Percentiles rank a stretch among this genome's conserved stretches.
Conservation (phyloP, 1,140 invertebrate species). For the Hyphantria cunea region DNA sequence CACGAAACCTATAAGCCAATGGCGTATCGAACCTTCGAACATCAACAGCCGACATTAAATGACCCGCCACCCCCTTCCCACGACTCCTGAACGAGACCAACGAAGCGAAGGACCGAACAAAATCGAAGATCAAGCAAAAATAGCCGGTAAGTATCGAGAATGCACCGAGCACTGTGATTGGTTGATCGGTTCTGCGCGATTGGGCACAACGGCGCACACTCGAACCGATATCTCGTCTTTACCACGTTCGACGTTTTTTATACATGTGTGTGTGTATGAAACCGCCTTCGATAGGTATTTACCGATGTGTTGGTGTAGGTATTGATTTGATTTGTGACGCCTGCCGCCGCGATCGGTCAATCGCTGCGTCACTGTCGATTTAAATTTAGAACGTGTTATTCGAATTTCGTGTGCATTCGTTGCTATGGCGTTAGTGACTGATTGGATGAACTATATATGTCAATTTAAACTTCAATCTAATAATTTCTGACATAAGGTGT, state of each 20-base stretch:
- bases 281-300: slow-evolving; percentile 66
- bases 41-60: slow-evolving; percentile 42
- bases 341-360: slow-evolving; percentile 25
- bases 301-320: slow-evolving; percentile 34
- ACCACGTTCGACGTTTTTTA: slow-evolving; percentile 59
- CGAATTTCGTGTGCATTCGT: slow-evolving; percentile 23
- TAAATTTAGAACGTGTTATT: slow-evolving; percentile 32
- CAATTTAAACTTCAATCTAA: too few relatives aligned
- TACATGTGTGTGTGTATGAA: slow-evolving; percentile 44
- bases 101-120: slow-evolving; percentile 8
- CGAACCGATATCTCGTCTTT: slow-evolving; percentile 56
- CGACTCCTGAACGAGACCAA: slow-evolving; percentile 6
- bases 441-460: slow-evolving; percentile 5
- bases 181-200: slow-evolving; percentile 76
- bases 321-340: slow-evolving; percentile 36
- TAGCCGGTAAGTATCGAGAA: slow-evolving; percentile 60
- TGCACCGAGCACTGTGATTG: slow-evolving; percentile 52
- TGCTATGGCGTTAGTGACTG: slow-evolving; percentile 14
- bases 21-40: slow-evolving; percentile 68
- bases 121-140: slow-evolving; percentile 40
- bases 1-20: slow-evolving; percentile 63
- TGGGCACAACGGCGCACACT: slow-evolving; percentile 63
- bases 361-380: slow-evolving; percentile 22
- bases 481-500: too few relatives aligned
- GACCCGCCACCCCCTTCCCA: slow-evolving; percentile 35